A percentile compares a stretch with the other conserved stretches of the same genome.
phyloP scores from a whole-genome alignment of 2,888 invertebrate species.

The Gymnocheta viridis region DNA sequence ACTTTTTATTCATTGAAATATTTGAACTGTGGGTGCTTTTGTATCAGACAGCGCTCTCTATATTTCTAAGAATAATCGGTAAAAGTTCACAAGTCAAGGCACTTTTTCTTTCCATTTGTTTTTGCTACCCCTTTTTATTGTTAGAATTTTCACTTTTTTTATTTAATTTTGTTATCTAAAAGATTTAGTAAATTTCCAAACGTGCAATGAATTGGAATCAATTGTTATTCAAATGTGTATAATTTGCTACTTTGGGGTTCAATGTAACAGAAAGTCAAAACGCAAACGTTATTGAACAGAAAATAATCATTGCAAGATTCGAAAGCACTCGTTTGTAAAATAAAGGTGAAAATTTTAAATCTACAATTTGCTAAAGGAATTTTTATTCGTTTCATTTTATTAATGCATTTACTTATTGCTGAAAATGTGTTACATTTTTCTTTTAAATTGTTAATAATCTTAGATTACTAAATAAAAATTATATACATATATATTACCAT shows the following conservation, averaged over 20 bases:
- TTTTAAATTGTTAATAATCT: too few species aligned
- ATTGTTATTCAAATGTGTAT: conserved; percentile 66
- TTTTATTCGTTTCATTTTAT: conserved; percentile 18
- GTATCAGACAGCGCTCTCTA: not conserved
- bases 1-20: not conserved
- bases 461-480: too few species aligned
- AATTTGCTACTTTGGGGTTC: conserved; percentile 58
- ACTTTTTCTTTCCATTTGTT: conserved; percentile 43
- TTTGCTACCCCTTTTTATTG: not conserved
- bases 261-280: conserved; percentile 15
- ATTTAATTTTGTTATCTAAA: conserved; percentile 55
- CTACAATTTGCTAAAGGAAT: not conserved
- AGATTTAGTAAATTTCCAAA: conserved; percentile 67
- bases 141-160: not conserved
- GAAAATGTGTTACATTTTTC: too few species aligned
- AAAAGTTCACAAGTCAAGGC: conserved; percentile 58
- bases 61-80: conserved; percentile 43
- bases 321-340: conserved; percentile 41
- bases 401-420: conserved; percentile 27
- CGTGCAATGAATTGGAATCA: conserved; percentile 64
- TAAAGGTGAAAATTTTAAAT: conserved; percentile 19
- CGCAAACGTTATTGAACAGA: not conserved
- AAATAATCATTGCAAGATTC: conserved; percentile 15
- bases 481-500: too few species aligned
- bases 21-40: too few species aligned